These are phyloP conservation scores for Acromyrmex heyeri DNA, from an alignment of 1,140 invertebrate genomes.

Conservation along the genomic window DNA sequence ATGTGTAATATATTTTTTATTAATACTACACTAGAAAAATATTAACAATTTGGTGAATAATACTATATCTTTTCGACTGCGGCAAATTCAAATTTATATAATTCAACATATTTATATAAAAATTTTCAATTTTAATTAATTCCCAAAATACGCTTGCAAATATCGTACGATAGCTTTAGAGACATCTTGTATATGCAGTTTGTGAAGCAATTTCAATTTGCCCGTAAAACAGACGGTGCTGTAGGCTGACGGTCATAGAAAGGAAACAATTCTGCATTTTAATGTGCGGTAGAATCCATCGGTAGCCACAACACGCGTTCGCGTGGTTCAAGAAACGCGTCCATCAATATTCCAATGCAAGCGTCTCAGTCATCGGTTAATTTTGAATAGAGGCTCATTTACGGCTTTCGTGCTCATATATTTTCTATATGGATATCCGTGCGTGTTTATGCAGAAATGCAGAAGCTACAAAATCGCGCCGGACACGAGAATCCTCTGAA, in stretches of 20 bases:
- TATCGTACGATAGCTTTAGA: neutral
- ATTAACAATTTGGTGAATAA: neutral
- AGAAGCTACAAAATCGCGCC: slow-evolving; percentile 34
- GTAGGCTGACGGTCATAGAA: neutral
- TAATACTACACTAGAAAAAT: neutral
- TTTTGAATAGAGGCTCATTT: slow-evolving; percentile 81
- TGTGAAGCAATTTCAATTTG: neutral
- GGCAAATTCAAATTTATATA: neutral
- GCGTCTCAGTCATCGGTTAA: slow-evolving; percentile 71
- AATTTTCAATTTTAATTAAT: neutral
- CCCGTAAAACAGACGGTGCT: slow-evolving; percentile 21
- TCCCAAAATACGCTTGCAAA: neutral
- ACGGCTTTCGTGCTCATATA: slow-evolving; percentile 32
- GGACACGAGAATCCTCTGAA: slow-evolving; percentile 40
- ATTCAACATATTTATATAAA: neutral
- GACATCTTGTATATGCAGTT: neutral
- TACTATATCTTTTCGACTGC: neutral
- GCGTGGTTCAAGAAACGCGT: slow-evolving; percentile 28
- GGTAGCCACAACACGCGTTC: slow-evolving; percentile 38
- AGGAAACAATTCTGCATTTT: slow-evolving; percentile 47
- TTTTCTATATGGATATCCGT: neutral
- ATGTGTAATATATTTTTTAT: neutral
- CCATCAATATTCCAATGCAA: slow-evolving; percentile 50
- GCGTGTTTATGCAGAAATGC: neutral
- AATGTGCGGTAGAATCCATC: slow-evolving; percentile 39